A percentile compares a stretch with the other conserved stretches of the same genome.
These are phyloP conservation scores for Hololepta plana DNA, from an alignment of 2,888 invertebrate genomes.

Conservation along the genomic window DNA sequence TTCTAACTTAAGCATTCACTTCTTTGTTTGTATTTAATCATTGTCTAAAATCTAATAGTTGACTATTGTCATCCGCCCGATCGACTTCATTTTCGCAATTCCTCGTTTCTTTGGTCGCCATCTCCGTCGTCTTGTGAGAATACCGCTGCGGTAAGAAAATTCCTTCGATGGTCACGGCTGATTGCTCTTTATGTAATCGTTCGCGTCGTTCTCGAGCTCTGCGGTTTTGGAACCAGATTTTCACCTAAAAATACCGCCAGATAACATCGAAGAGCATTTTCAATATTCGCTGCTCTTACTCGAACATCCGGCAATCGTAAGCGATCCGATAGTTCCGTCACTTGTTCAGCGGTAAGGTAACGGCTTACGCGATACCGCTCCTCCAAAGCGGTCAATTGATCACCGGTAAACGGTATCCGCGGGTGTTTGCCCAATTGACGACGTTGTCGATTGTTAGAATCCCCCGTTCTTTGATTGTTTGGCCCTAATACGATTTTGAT, in stretches of 20 bases:
- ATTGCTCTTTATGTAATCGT: too few relatives aligned
- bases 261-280: slow-evolving; percentile 1
- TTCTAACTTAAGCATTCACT: too few relatives aligned
- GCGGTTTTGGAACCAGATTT: slow-evolving; percentile 73
- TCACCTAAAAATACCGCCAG: slow-evolving; percentile 15
- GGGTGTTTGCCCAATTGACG: slow-evolving; percentile 45
- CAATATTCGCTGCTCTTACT: slow-evolving; percentile 26
- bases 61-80: too few relatives aligned
- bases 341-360: slow-evolving; percentile 51
- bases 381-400: slow-evolving; percentile 49
- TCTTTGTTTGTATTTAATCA: too few relatives aligned
- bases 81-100: too few relatives aligned
- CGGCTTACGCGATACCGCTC: slow-evolving; percentile 46
- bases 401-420: slow-evolving; percentile 53
- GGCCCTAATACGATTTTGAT: too few relatives aligned
- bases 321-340: slow-evolving; percentile 39
- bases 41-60: too few relatives aligned
- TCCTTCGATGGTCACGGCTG: too few relatives aligned
- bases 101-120: too few relatives aligned
- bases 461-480: too few relatives aligned
- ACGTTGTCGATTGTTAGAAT: slow-evolving; percentile 28
- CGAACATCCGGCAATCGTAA: slow-evolving; percentile 49
- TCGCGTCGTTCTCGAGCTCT: slow-evolving; percentile 58
- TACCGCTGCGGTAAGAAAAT: too few relatives aligned
- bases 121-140: too few relatives aligned